Evolutionary conservation across 2,888 invertebrate genomes (phyloP), one percentile per base, ranked within the genome.

Genomic region (Scaptodrosophila latifasciaeformis): DNA sequence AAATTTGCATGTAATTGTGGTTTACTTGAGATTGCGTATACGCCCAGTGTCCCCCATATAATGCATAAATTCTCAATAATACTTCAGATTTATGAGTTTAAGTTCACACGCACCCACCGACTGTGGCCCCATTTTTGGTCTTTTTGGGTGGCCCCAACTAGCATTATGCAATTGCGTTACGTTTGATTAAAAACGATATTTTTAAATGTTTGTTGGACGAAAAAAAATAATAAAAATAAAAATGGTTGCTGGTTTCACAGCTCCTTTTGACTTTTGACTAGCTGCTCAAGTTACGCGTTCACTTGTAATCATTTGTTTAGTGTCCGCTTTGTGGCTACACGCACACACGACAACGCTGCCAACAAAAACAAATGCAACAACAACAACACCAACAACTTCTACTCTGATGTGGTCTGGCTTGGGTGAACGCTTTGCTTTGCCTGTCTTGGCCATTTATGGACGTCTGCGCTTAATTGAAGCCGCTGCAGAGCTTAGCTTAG

Each of bases 221-320:
- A n/a, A n/a, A n/a, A n/a, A n/a, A n/a, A n/a, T n/a, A n/a, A n/a
- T n/a, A n/a, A n/a, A n/a, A n/a, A n/a, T n/a, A n/a, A n/a, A n/a
- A n/a, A n/a, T n/a, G n/a, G n/a, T n/a, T n/a, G n/a, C 6, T 27
- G 12, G 31, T 2, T 21, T 9, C 1, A 35, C 54, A 42, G 39
- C 24, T 35, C 29, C 46, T 52, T 34, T 40, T 31, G 49, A 49
- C 54, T 49, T 46, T n/a, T n/a, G n/a, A n/a, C 68, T 47, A 54
- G 62, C 75, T 62, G 75, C 79, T 79, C 80, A 79, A 61, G 80
- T 79, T 74, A 79, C 77, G 70, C 70, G 72, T 67, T 71, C 80
- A 62, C 67, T 67, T 66, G 72, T 79, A 72, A 69, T 74, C 72
- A 74, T 79, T 79, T 76, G 77, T 74, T 75, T 74, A 60, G 62